Conservation (phyloP, 2,113 vertebrate genomes). For the Enhydra lutris region DNA sequence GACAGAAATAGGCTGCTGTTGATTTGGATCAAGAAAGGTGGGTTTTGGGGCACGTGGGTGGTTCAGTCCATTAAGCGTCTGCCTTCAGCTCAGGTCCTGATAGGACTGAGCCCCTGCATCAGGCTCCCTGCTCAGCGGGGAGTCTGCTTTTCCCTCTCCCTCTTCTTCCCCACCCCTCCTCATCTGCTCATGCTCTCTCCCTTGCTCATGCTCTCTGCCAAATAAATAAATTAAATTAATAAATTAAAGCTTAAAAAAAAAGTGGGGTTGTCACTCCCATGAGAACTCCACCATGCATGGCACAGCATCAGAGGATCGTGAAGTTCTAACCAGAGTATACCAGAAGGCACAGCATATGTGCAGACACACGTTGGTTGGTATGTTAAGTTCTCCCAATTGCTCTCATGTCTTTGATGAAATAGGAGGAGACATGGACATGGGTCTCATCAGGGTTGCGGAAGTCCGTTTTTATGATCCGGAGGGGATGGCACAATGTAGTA, state of each 20-base stretch:
- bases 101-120: no score
- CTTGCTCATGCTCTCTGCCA: no score
- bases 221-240: no score
- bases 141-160: no score
- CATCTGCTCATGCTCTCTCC: no score
- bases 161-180: no score
- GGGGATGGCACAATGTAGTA: neutral
- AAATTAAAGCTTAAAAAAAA: no score
- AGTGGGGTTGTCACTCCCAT: neutral
- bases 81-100: no score
- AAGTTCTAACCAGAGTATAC: neutral
- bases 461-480: neutral
- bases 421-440: neutral
- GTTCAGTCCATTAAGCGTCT: no score
- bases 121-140: no score
- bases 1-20: neutral
- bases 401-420: neutral
- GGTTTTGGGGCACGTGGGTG: no score
- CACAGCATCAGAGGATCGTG: neutral
- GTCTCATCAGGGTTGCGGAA: no score
- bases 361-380: neutral
- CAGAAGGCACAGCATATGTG: neutral
- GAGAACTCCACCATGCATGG: neutral
- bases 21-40: neutral
- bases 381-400: neutral